Base-by-base conservation (phyloP, 2,888 invertebrate species). In the Polyommatus iphigenia region DNA sequence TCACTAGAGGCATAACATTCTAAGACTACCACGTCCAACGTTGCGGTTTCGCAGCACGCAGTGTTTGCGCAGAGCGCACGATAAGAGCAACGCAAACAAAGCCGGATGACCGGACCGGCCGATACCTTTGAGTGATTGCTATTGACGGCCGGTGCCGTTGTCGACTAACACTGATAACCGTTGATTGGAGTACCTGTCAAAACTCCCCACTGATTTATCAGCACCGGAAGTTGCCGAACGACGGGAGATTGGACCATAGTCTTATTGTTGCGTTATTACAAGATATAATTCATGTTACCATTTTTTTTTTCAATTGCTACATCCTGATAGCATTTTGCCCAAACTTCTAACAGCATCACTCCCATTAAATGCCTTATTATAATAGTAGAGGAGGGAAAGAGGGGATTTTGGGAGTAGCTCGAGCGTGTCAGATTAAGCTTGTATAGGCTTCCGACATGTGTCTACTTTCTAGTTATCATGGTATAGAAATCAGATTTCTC, bases 1-100 rank as follows among this genome's bases (percentile, higher is more conserved):
- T 46, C 13, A 46, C 3, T 46, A 46, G 4, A 41, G 1, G 54
- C 5, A 54, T 54, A 54, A 54, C 3, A 54, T 18, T 54, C 54
- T 18, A 76, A 67, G 15, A 67, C 15, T 50, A 62, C 46, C 72
- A 73, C 57, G 73, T 59, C 62, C 76, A n/a, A 24, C 20, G 15
- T 20, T 41, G 59, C 71, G 41, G 18, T 59, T n/a, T 76, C 71
- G 15, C n/a, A 76, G 79, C 79, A 82, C 84, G 85, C 84, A 15
- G 84, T 91, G 91, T 91, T 90, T 91, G 90, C 84, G 83, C 86
- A 87, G 84, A 83, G 86, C 85, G 83, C 85, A 83, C 86, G 93
- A 93, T 93, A 93, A 93, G 92, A 92, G 92, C 91, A 90, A 85
- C 79, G 86, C 89, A 91, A 92, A 93, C 92, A 92, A 85, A 83